phyloP scores from a whole-genome alignment of 2,113 vertebrate species.

The Pithys albifrons region DNA sequence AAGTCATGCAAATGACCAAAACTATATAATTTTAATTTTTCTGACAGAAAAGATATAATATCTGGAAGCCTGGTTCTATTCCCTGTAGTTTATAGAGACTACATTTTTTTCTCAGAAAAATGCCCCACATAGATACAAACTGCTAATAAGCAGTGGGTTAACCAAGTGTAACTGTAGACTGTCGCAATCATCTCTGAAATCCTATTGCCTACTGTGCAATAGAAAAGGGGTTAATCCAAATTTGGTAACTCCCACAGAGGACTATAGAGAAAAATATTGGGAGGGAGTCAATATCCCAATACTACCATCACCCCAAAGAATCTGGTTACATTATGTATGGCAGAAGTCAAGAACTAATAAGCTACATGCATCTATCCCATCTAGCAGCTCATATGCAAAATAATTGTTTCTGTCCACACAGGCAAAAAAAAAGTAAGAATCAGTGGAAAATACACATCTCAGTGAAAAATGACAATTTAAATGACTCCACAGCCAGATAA shows the following conservation, averaged over 20 bases:
- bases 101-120: background rate
- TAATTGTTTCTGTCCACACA: background rate
- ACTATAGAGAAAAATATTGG: background rate
- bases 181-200: background rate
- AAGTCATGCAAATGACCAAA: background rate
- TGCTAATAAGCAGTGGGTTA: background rate
- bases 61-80: background rate
- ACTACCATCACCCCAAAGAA: background rate
- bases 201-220: background rate
- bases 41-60: background rate
- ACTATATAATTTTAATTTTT: background rate
- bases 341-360: background rate
- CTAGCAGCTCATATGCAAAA: background rate
- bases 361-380: background rate
- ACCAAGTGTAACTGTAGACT: background rate
- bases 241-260: background rate
- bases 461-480: background rate
- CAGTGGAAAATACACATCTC: background rate
- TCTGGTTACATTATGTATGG: background rate
- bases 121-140: background rate
- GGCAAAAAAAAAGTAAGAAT: background rate
- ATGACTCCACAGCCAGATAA: background rate
- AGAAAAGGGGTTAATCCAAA: background rate
- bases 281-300: background rate
- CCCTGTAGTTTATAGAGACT: background rate